Base-by-base conservation (phyloP, 2,113 vertebrate genomes). In the Cyanistes caeruleus region DNA sequence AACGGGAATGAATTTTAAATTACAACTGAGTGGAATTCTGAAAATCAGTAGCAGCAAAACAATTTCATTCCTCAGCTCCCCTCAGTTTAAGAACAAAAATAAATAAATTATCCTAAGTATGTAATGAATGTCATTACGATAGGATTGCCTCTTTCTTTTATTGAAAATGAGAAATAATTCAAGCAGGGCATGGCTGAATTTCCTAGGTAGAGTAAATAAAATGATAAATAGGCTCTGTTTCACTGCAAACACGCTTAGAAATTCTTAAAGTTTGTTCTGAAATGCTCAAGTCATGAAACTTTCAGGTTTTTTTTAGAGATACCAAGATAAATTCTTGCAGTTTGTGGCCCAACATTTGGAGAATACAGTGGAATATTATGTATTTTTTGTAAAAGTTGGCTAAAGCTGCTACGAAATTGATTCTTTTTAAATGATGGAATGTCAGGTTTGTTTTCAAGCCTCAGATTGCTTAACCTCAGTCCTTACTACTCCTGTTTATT, bases 401-500 rank as follows among this genome's bases (percentile, higher is more conserved):
- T 85, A 73, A 52, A 80, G 39, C 37, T 68, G 20, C 48, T 75
- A 13, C 41, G 31, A 39, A 90, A 91, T 87, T 14, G 60, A 59
- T 31, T 73, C n/a, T 70, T 49, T 85, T 39, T 39, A 51, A 64
- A 35, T 51, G 31, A 53, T 69, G 55, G 65, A 84, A 67, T 76
- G 84, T 88, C 76, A n/a, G 5, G 1, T 93, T 94, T 93, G 69
- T 95, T 97, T 93, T 84, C 49, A 72, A 90, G 58, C 80, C 53
- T 21, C 46, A 44, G 63, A 93, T 96, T 96, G 82, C 85, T 69
- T 94, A 41, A 96, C 84, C 83, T 51, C 41, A 76, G 55, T 19
- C 43, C 84, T 93, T 35, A 28, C 51, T 75, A 27, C 58, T 83
- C 43, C 72, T 94, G 87, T 95, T 96, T 97, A 41, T 96, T 96